Evolutionary conservation across 1,140 invertebrate genomes (phyloP).

Genomic region (Camponotus pennsylvanicus): DNA sequence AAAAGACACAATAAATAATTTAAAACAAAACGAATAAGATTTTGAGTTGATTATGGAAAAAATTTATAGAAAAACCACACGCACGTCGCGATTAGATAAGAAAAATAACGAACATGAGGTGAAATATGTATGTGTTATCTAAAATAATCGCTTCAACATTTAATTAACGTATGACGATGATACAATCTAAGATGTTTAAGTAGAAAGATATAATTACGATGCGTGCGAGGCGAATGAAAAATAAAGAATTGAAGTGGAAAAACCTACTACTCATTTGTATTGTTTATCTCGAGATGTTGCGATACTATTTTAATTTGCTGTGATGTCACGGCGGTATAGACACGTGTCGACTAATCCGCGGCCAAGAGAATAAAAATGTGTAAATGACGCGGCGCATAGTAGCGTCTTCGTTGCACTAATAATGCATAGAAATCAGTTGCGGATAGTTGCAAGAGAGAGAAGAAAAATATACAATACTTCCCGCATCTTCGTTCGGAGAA

Average conservation of each 20-base stretch:
- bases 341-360: constrained; percentile 29
- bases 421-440: constrained; percentile 43
- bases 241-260: constrained; percentile 43
- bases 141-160: neutral
- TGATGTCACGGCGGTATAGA: constrained; percentile 21
- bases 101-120: neutral
- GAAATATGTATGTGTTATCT: neutral
- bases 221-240: neutral
- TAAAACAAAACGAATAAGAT: neutral
- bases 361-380: constrained; percentile 23
- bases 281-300: constrained; percentile 41
- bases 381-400: constrained; percentile 29
- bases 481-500: constrained; percentile 46
- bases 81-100: no score
- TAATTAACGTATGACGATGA: constrained; percentile 2
- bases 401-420: constrained; percentile 48
- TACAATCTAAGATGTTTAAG: constrained; percentile 4
- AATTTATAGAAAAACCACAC: neutral
- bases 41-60: constrained; percentile 1
- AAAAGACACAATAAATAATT: neutral
- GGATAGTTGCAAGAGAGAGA: constrained; percentile 8
- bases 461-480: constrained; percentile 26
- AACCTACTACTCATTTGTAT: constrained; percentile 48
- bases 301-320: constrained; percentile 56
- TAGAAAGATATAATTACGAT: constrained; percentile 30